A percentile compares a stretch with the other conserved stretches of the same genome.
Conservation (phyloP, 1,140 invertebrate genomes). For the Vanessa atalanta region DNA sequence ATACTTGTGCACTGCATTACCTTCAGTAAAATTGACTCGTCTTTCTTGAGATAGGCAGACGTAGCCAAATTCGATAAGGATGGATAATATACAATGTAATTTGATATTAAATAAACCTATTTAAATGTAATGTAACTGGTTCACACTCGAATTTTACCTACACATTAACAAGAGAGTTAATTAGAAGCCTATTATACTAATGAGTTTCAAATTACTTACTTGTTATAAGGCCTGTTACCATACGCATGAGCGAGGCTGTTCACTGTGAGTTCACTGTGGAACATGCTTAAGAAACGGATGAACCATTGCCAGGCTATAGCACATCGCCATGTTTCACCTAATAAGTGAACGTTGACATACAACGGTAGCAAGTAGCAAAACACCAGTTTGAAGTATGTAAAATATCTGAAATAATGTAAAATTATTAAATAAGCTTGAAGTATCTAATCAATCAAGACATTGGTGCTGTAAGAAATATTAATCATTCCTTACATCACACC, state of each 20-base stretch:
- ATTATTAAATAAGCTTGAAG: background rate
- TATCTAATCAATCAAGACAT: too few relatives aligned
- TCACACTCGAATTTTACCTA: too few relatives aligned
- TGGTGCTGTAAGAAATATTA: too few relatives aligned
- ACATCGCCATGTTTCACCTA: conserved; percentile 85
- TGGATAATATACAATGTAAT: too few relatives aligned
- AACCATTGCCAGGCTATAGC: conserved; percentile 75
- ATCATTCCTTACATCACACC: too few relatives aligned
- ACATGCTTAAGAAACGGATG: conserved; percentile 65
- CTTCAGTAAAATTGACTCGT: too few relatives aligned
- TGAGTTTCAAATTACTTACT: conserved; percentile 50
- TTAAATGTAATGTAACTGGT: too few relatives aligned
- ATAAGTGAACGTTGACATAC: conserved; percentile 86
- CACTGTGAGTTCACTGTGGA: conserved; percentile 72
- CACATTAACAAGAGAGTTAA: too few relatives aligned
- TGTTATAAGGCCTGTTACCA: conserved; percentile 74
- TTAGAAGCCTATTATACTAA: background rate
- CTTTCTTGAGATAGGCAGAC: too few relatives aligned
- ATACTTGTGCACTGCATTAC: too few relatives aligned
- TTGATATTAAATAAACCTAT: too few relatives aligned
- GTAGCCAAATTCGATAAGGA: too few relatives aligned
- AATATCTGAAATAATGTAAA: conserved; percentile 82
- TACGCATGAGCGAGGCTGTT: conserved; percentile 71
- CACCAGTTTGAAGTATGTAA: conserved; percentile 85
- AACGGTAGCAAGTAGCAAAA: conserved; percentile 90